Evolutionary conservation across 2,888 invertebrate genomes (phyloP).

Genomic region (Drosophila rellima): DNA sequence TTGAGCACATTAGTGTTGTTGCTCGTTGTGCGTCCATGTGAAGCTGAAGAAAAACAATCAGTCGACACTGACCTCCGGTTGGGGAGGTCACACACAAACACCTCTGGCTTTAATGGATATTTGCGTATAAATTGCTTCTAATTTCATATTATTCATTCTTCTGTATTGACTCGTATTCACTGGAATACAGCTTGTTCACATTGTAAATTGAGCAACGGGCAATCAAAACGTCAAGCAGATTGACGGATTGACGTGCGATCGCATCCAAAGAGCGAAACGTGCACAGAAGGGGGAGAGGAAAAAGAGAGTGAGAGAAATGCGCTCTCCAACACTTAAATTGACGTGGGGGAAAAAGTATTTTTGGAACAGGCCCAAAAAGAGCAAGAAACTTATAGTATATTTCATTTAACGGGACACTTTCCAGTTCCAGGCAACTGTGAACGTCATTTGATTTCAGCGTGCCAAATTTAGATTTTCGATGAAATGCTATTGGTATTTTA

Average conservation of each 20-base stretch:
- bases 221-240: conserved; percentile 72
- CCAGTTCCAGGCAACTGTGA: conserved; percentile 45
- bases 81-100: conserved; percentile 50
- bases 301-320: conserved; percentile 7
- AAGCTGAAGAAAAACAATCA: conserved; percentile 7
- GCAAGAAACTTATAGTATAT: conserved; percentile 7
- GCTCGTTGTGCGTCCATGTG: conserved; percentile 6
- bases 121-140: conserved; percentile 64
- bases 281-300: neutral
- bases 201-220: conserved; percentile 47
- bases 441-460: conserved; percentile 17
- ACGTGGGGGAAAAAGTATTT: conserved; percentile 40
- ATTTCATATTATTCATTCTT: conserved; percentile 32
- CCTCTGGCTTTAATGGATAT: conserved; percentile 52
- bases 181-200: conserved; percentile 22
- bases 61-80: conserved; percentile 65
- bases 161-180: conserved; percentile 1
- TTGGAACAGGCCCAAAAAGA: conserved; percentile 35
- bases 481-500: conserved; percentile 38
- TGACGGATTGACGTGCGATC: conserved; percentile 70
- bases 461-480: conserved; percentile 48
- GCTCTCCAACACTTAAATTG: conserved; percentile 35
- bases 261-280: conserved; percentile 21
- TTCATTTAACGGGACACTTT: conserved; percentile 37
- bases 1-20: conserved; percentile 20